Conservation (phyloP, 2,113 vertebrate species). For the Syngnathoides biaculeatus region DNA sequence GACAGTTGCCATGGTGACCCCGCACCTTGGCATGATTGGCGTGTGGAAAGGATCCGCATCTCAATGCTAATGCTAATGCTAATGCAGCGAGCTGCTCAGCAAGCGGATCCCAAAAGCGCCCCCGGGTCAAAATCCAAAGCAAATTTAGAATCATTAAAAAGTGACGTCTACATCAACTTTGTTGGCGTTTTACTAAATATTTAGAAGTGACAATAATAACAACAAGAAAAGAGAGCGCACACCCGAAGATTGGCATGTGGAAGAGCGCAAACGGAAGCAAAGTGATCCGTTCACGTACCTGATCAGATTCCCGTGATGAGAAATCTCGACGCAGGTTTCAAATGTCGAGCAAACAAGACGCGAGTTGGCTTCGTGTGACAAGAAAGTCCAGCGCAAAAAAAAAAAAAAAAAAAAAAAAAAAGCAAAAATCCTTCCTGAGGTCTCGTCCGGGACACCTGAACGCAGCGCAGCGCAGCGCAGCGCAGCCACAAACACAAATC, state of each 20-base stretch:
- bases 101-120: too few species aligned
- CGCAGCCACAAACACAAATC: too few species aligned
- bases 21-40: not conserved
- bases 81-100: too few species aligned
- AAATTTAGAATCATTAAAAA: too few species aligned
- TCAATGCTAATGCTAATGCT: not conserved
- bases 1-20: not conserved
- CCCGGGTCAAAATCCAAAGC: too few species aligned
- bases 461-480: too few species aligned
- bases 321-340: not conserved
- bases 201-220: too few species aligned
- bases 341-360: not conserved
- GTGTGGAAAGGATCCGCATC: not conserved
- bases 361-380: not conserved
- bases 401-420: not conserved
- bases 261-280: not conserved
- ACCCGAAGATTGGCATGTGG: too few species aligned
- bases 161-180: too few species aligned
- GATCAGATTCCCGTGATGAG: not conserved
- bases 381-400: not conserved
- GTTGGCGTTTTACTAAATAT: too few species aligned
- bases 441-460: not conserved
- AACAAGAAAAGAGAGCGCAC: too few species aligned
- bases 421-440: not conserved
- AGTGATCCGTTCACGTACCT: slow-evolving; percentile 4